Evolutionary conservation across 1,140 invertebrate genomes (phyloP).

Genomic region (Bombus polaris): DNA sequence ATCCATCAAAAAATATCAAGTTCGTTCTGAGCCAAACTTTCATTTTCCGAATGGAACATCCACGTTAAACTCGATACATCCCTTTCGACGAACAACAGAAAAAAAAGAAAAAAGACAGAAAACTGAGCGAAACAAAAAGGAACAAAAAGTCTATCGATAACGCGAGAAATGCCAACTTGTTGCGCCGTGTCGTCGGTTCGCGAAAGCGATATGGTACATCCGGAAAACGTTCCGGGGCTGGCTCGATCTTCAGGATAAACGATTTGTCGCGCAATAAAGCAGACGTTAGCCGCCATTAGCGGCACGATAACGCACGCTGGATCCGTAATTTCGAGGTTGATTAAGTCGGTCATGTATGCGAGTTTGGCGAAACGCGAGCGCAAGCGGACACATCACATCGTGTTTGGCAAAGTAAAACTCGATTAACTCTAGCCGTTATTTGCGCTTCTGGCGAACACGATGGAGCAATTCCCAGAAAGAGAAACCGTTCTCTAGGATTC

Average conservation of each 20-base stretch:
- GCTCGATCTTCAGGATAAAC: slow-evolving; percentile 7
- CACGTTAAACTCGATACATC: background rate
- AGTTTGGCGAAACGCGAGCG: slow-evolving; percentile 13
- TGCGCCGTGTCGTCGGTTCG: background rate
- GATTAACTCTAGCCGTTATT: slow-evolving; percentile 39
- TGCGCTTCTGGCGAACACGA: background rate
- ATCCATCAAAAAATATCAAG: too few relatives aligned
- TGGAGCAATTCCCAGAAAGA: background rate
- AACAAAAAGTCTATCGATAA: slow-evolving; percentile 10
- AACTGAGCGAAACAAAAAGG: background rate
- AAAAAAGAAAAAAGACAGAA: too few relatives aligned
- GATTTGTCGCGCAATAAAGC: slow-evolving; percentile 1
- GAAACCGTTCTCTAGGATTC: background rate
- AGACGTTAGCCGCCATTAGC: slow-evolving; percentile 25
- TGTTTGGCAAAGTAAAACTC: slow-evolving; percentile 50
- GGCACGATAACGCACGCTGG: background rate
- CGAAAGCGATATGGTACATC: background rate
- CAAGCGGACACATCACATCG: slow-evolving; percentile 18
- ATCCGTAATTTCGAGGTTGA: slow-evolving; percentile 38
- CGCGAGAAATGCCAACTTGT: slow-evolving; percentile 18
- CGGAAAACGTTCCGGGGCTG: background rate
- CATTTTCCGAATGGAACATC: background rate
- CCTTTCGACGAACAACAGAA: background rate
- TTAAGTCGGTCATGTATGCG: slow-evolving; percentile 28
- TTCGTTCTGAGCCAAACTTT: too few relatives aligned